A percentile compares a stretch with the other conserved stretches of the same genome.
These are phyloP conservation scores for Axinella damicornis DNA, from an alignment of 37 sponge, comb jelly and placozoan genomes.

Conservation along the genomic window DNA sequence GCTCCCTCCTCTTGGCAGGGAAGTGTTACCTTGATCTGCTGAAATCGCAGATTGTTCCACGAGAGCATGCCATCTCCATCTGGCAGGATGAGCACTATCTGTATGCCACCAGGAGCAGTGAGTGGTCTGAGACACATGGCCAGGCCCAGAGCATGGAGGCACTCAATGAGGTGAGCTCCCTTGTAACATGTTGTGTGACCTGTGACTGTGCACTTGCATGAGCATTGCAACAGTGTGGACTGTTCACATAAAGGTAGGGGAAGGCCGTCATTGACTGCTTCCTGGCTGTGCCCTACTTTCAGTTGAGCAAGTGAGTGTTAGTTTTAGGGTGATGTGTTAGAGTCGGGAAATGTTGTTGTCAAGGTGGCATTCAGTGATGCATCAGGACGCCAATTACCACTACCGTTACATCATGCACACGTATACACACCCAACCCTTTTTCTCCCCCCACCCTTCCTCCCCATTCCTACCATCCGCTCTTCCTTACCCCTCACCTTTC, in stretches of 20 bases:
- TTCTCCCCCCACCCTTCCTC: not conserved
- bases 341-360: too few relatives aligned
- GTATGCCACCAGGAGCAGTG: not conserved
- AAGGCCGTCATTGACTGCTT: constrained; percentile 84
- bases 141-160: not conserved
- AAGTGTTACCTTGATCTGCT: constrained; percentile 47
- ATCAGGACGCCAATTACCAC: too few relatives aligned
- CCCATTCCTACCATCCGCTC: not conserved
- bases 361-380: too few relatives aligned
- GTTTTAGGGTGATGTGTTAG: not conserved
- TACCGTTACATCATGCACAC: not conserved
- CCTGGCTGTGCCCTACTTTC: constrained; percentile 79
- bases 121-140: too few relatives aligned
- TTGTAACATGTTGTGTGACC: too few relatives aligned
- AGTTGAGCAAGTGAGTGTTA: constrained; percentile 59
- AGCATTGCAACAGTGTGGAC: too few relatives aligned
- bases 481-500: too few relatives aligned
- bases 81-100: constrained; percentile 46
- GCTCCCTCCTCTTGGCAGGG: constrained; percentile 18
- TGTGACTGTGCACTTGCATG: too few relatives aligned
- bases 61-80: constrained; percentile 33
- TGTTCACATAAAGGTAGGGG: constrained; percentile 70
- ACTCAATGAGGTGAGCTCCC: constrained; percentile 17
- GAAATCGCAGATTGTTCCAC: constrained; percentile 26
- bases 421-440: too few relatives aligned